phyloP scores from a whole-genome alignment of 2,113 vertebrate species.

The Hippocampus guttulatus region DNA sequence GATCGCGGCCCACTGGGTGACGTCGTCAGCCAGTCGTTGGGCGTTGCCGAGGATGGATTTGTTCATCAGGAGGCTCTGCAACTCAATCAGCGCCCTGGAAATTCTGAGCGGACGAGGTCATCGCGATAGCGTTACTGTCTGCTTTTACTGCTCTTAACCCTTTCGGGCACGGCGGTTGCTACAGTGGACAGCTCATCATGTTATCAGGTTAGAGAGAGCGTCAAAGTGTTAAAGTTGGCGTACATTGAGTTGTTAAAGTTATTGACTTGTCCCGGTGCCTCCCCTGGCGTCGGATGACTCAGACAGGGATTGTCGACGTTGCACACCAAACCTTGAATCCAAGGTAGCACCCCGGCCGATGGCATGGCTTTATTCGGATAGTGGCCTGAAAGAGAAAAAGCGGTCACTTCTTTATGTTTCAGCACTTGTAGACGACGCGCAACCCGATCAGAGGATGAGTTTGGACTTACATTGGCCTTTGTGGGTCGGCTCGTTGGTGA shows the following conservation, averaged over 20 bases:
- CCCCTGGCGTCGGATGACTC: conserved; percentile 87
- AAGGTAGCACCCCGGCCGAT: conserved; percentile 90
- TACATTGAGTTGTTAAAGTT: conserved; percentile 96
- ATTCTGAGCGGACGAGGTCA: conserved; percentile 45
- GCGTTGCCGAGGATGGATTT: conserved; percentile 45
- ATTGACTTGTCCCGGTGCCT: conserved; percentile 89
- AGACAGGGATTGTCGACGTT: conserved; percentile 92
- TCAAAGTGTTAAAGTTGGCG: background rate
- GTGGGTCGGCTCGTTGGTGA: conserved; percentile 82
- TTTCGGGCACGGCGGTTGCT: too few relatives aligned
- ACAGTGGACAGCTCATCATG: too few relatives aligned
- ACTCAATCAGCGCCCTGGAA: conserved; percentile 60
- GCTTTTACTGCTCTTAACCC: background rate
- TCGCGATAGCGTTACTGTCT: background rate
- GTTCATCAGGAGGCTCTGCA: conserved; percentile 61
- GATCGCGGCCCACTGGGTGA: conserved; percentile 52
- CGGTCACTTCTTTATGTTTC: background rate
- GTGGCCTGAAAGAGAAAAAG: conserved; percentile 75
- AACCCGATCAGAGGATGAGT: background rate
- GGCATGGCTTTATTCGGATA: conserved; percentile 99
- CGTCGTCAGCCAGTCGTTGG: conserved; percentile 50
- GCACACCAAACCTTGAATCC: conserved; percentile 94
- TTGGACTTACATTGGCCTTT: conserved; percentile 89
- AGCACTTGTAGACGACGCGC: background rate
- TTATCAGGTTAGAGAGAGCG: too few relatives aligned